These are phyloP conservation scores for Cuculus canorus DNA, from an alignment of 2,797 vertebrate species.

Conservation along the genomic window DNA sequence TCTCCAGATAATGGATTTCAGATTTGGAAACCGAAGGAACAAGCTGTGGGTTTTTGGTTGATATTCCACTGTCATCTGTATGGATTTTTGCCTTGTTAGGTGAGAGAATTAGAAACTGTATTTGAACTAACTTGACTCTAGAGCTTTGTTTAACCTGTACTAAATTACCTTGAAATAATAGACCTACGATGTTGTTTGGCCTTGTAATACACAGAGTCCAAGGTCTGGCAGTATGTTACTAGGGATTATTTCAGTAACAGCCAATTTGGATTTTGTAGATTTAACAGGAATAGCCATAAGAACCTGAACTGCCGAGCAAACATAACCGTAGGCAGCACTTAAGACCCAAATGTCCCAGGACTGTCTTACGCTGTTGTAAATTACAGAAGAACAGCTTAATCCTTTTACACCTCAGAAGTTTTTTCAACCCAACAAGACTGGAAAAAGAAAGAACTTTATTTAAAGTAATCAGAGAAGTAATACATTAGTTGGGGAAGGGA, in stretches of 20 bases:
- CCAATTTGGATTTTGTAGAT: background rate
- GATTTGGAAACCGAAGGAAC: background rate
- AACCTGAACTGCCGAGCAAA: background rate
- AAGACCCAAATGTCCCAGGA: background rate
- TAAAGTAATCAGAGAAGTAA: background rate
- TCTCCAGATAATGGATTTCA: slow-evolving; percentile 5
- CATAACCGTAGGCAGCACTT: background rate
- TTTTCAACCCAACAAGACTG: background rate
- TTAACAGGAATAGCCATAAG: background rate
- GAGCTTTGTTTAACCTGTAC: background rate
- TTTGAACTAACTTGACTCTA: background rate
- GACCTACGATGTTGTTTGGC: background rate
- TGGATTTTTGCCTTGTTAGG: background rate
- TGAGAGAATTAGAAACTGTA: background rate
- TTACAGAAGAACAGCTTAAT: background rate
- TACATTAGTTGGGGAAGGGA: background rate
- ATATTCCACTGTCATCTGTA: background rate
- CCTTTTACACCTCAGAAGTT: background rate
- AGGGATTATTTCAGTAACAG: background rate
- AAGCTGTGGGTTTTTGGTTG: background rate
- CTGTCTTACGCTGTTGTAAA: background rate
- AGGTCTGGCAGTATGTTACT: background rate
- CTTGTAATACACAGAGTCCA: background rate
- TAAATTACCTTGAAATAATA: background rate
- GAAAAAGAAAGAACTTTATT: background rate